These are phyloP conservation scores for Acomys russatus DNA, from an alignment of 2,797 vertebrate genomes.

Conservation along the genomic window DNA sequence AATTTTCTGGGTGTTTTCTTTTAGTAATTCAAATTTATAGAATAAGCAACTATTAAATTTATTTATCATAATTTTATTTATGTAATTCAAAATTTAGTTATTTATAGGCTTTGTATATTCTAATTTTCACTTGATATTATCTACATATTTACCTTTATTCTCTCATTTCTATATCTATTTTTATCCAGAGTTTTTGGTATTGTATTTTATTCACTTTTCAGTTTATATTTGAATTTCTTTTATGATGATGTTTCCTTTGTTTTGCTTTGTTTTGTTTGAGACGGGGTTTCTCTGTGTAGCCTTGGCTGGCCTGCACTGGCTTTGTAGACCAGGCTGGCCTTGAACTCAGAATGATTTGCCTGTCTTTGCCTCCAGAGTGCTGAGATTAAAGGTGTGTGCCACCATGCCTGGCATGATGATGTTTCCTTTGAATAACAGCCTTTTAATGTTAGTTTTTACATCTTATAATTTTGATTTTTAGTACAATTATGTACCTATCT, in stretches of 20 bases:
- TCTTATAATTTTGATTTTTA: neutral
- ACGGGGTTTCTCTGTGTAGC: no score
- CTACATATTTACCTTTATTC: neutral
- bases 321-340: no score
- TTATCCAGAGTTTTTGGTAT: neutral
- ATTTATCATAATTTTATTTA: neutral
- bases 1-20: neutral
- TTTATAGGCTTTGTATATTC: neutral
- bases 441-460: neutral
- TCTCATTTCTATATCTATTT: neutral
- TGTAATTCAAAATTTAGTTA: neutral
- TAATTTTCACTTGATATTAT: neutral
- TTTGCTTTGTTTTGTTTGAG: no score
- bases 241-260: neutral
- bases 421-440: neutral
- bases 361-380: no score
- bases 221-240: neutral
- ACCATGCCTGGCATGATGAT: no score
- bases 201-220: neutral
- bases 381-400: no score
- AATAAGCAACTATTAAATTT: no score
- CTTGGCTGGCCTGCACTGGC: no score
- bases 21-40: neutral
- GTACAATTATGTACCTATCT: neutral
- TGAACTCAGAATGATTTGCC: no score